These are phyloP conservation scores for Hydractinia symbiolongicarpus DNA, from an alignment of 30 jellyfish, hydroid and myxozoan genomes.

Conservation along the genomic window DNA sequence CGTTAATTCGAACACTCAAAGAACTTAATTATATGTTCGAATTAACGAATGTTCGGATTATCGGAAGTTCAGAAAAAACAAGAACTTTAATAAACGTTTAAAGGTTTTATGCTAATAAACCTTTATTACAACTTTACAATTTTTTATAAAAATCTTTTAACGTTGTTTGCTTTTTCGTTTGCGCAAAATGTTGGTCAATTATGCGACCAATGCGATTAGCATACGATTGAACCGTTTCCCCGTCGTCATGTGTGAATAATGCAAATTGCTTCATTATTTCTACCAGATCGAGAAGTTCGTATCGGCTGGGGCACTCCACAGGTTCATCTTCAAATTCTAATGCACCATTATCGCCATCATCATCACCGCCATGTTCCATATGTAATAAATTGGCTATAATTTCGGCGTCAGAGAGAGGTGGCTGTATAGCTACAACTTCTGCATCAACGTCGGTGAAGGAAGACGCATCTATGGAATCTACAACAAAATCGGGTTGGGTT, in stretches of 20 bases:
- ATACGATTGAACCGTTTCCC: constrained; percentile 9
- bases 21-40: not conserved
- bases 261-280: not conserved
- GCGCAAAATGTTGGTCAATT: not conserved
- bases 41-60: not conserved
- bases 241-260: not conserved
- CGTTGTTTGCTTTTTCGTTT: not conserved
- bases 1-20: not conserved
- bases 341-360: constrained; percentile 6
- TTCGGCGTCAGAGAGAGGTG: not conserved
- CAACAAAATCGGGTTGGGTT: constrained; percentile 13
- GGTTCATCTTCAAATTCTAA: not conserved
- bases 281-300: not conserved
- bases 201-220: constrained; percentile 7
- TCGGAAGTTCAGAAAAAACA: not conserved
- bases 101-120: not conserved
- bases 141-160: not conserved
- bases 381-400: not conserved
- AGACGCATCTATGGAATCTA: constrained; percentile 15
- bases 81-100: not conserved
- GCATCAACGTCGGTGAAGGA: constrained; percentile 14
- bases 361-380: constrained; percentile 8
- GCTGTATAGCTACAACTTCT: constrained; percentile 9
- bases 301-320: not conserved
- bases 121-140: not conserved